Conservation (phyloP, 2,888 invertebrate genomes). For the Spatulosminthurus flaviceps region DNA sequence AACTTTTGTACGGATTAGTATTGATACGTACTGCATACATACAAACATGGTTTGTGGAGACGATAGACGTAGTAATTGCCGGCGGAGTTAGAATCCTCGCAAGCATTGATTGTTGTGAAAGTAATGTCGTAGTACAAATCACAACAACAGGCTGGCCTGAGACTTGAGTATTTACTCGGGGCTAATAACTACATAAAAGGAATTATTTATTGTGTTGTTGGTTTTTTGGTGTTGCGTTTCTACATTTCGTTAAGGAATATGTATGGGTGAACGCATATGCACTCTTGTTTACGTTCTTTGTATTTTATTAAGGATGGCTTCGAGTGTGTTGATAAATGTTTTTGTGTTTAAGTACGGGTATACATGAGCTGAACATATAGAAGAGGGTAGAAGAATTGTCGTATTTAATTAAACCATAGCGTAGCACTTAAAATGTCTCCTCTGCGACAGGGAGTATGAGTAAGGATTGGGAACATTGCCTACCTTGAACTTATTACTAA, state of each 20-base stretch:
- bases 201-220: background rate
- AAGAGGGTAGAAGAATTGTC: background rate
- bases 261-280: too few relatives aligned
- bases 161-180: conserved; percentile 3
- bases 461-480: conserved; percentile 15
- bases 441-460: conserved; percentile 22
- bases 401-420: conserved; percentile 42
- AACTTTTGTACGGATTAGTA: too few relatives aligned
- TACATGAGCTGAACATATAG: background rate
- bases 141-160: conserved; percentile 1
- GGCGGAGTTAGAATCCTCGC: too few relatives aligned
- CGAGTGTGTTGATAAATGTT: too few relatives aligned
- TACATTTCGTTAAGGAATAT: too few relatives aligned
- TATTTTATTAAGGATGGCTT: too few relatives aligned
- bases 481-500: conserved; percentile 13
- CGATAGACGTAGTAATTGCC: too few relatives aligned
- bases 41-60: too few relatives aligned
- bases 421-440: conserved; percentile 41
- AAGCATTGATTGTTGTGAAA: too few relatives aligned
- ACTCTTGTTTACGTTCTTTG: too few relatives aligned
- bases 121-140: background rate
- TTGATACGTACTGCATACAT: too few relatives aligned
- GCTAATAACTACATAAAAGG: background rate
- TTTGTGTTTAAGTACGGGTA: too few relatives aligned
- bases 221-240: background rate